Percentiles rank a stretch among this genome's conserved stretches.
phyloP scores from a whole-genome alignment of 2,797 vertebrate genomes.

The Crypturellus tataupa region DNA sequence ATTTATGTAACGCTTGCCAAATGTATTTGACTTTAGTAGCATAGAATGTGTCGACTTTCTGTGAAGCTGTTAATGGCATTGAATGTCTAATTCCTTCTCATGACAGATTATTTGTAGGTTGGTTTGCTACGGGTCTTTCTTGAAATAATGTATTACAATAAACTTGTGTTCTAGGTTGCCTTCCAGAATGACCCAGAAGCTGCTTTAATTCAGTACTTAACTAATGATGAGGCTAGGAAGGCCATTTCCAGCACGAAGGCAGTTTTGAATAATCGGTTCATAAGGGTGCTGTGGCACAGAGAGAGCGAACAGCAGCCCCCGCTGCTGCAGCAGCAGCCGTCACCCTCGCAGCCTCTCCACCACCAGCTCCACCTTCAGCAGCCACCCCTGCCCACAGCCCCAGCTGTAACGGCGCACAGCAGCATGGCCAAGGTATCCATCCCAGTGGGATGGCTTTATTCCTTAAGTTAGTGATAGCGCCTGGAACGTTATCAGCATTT shows the following conservation, averaged over 20 bases:
- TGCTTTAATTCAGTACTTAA: slow-evolving; percentile 94
- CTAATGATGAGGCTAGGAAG: slow-evolving; percentile 92
- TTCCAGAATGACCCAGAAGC: slow-evolving; percentile 95
- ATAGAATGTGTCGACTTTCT: background rate
- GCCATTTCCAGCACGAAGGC: slow-evolving; percentile 96
- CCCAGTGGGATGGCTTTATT: background rate
- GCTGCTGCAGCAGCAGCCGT: slow-evolving; percentile 67
- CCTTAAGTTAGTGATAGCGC: background rate
- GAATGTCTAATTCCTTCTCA: background rate
- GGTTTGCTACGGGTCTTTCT: background rate
- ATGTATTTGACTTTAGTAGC: background rate
- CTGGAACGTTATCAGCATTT: background rate
- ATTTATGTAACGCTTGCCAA: rapidly evolving
- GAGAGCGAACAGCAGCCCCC: slow-evolving; percentile 85
- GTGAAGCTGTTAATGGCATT: background rate
- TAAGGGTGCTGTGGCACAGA: slow-evolving; percentile 95
- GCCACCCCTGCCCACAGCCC: slow-evolving; percentile 57
- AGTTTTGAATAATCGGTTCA: slow-evolving; percentile 96
- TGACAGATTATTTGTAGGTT: background rate
- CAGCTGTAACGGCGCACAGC: slow-evolving; percentile 71
- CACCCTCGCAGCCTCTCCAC: slow-evolving; percentile 67
- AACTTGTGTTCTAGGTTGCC: slow-evolving; percentile 85
- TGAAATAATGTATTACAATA: background rate
- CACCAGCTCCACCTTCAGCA: slow-evolving; percentile 80
- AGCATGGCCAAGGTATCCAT: slow-evolving; percentile 78